Base-by-base conservation (phyloP, 2,113 vertebrate genomes). In the Tyrannus savana region DNA sequence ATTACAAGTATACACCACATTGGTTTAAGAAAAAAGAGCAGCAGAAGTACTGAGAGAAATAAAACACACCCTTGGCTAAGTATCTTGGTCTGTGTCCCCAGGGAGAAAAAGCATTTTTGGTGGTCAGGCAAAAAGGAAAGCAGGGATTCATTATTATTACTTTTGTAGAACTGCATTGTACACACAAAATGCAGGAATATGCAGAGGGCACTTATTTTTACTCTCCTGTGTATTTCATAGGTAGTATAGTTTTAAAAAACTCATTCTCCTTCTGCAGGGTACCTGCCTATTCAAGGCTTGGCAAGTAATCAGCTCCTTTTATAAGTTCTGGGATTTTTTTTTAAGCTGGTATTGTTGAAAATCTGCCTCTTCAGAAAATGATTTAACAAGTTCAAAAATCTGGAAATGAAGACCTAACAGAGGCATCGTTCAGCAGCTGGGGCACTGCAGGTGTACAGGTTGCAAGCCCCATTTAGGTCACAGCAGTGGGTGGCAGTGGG, bases 21-120 rank as follows among this genome's bases (percentile, higher is more conserved):
- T 66, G 69, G 56, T 96, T 92, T 75, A 58, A 92, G 55, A 67
- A 88, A 87, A 90, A 87, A 78, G 30, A 93, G 69, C 76, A 94
- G 52, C 79, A 90, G 85, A 81, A 90, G 60, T 72, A 95, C 53
- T 81, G 66, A 83, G 58, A 92, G 95, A 95, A 96, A 81, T 89
- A 89, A 92, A 96, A 91, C 86, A 96, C 87, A 88, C 91, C 90
- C 89, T 92, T 97, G 95, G 89, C 72, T 67, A 78, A 62, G 60
- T n/a, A 55, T 74, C 84, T 80, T 35, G 30, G 44, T 87, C 72
- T 84, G 47, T 88, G 12, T 90, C 92, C 80, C 69, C 2, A 19
- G 60, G 69, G 92, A 92, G 28, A 87, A 69, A 82, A 90, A 79
- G 25, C 49, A 82, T 90, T 93, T 96, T 93, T 90, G 75, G 73